A percentile compares a stretch with the other conserved stretches of the same genome.
Evolutionary conservation across 2,797 vertebrate species (phyloP).

Genomic region (Choloepus didactylus): DNA sequence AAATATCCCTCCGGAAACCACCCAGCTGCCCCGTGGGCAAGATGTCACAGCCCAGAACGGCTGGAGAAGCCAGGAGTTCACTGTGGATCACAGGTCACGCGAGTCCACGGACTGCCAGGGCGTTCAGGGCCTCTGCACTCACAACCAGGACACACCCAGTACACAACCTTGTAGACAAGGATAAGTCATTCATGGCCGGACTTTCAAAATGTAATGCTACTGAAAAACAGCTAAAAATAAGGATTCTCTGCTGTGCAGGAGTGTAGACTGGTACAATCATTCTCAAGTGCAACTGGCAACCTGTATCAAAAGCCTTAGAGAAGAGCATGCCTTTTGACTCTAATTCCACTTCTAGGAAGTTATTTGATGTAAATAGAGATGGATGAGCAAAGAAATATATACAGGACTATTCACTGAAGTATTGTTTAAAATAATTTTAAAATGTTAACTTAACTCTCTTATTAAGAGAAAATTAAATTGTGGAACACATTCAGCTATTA

Average conservation of each 20-base stretch:
- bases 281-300: not conserved
- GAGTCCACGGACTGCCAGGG: accelerated
- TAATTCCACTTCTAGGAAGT: not conserved
- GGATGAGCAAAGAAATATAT: not conserved
- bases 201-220: not conserved
- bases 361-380: not conserved
- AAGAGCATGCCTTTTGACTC: not conserved
- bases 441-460: conserved; percentile 40
- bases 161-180: not conserved
- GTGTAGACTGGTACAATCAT: no score
- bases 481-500: not conserved
- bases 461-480: not conserved
- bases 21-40: accelerated
- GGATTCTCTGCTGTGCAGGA: not conserved
- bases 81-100: not conserved
- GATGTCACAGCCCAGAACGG: not conserved
- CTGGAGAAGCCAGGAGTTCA: not conserved
- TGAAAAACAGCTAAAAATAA: not conserved
- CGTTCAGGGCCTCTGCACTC: not conserved
- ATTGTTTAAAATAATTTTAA: conserved; percentile 32
- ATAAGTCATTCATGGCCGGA: not conserved
- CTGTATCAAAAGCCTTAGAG: not conserved
- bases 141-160: not conserved
- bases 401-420: not conserved
- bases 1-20: conserved; percentile 12